Base-by-base conservation (phyloP, 2,113 vertebrate genomes). In the Lethenteron reissneri region DNA sequence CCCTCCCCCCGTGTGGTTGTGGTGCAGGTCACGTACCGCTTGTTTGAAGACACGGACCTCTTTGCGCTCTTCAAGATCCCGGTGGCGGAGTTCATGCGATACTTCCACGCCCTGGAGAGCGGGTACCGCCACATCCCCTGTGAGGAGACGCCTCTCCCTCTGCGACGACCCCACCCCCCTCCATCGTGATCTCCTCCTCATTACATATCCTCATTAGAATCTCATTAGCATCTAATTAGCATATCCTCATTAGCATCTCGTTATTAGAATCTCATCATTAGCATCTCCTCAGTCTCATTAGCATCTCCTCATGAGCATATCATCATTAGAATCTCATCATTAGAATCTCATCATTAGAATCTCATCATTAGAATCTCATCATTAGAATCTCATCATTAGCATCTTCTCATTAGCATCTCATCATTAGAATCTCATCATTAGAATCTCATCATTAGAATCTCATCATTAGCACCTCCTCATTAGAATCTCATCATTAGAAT, bases 41-140 rank as follows among this genome's bases (percentile, higher is more conserved):
- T 99, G 72, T 99, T 97, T 85, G 89, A 90, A 78, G 92, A 99
- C 78, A 95, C 91, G 77, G 90, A 90, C 11, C 83, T 99, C 41
- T 96, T 99, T 76, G 83, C 87, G 80, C 90, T 86, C 15, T 97
- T 99, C 80, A 95, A 91, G 83, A 97, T 99, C 75, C 94, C 94
- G 2, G 78, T 89, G 71, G 84, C 82, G 74, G 90, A 97, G 80
- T 99, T 99, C 79, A 94, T 99, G 91, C 97, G 97, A 81, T 99
- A 96, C 77, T 99, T 99, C 78, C 90, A 97, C 71, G 88, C 91
- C 70, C 82, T 99, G 79, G 92, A 99, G 81, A 91, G 85, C 72
- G 94, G 94, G 71, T 99, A 99, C 81, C 82, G 91, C 80, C 86
- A 96, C 77, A 99, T 97, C 77, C 92, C 94, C 77, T 99, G 94